Conservation (phyloP, 2,113 vertebrate genomes). For the Crotalus viridis region DNA sequence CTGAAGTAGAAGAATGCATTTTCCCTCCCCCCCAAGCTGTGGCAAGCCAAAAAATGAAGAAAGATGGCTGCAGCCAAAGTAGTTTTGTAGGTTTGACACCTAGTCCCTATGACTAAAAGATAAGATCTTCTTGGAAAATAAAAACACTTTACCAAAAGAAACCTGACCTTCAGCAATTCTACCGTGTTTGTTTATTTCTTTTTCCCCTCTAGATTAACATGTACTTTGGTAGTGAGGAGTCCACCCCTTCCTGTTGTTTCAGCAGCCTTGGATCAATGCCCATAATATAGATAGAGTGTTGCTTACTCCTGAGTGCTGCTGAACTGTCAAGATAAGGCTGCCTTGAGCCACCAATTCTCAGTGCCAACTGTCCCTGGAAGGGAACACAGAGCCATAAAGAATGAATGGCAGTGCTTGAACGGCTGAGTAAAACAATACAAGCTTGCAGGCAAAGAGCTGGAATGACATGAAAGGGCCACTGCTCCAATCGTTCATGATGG, state of each 20-base stretch:
- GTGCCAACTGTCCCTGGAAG: neutral
- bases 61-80: too few relatives aligned
- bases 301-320: slow-evolving; percentile 8
- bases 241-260: neutral
- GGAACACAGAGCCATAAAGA: neutral
- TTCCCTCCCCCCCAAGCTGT: too few relatives aligned
- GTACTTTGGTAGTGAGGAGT: slow-evolving; percentile 27
- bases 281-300: slow-evolving; percentile 5
- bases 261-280: slow-evolving; percentile 15
- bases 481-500: neutral
- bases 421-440: slow-evolving; percentile 10
- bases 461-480: slow-evolving; percentile 2
- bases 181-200: slow-evolving; percentile 5
- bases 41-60: too few relatives aligned
- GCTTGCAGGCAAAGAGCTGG: neutral
- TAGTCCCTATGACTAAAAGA: neutral
- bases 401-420: neutral
- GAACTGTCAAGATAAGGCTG: slow-evolving; percentile 43
- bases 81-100: too few relatives aligned
- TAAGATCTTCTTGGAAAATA: neutral
- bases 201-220: neutral
- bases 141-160: neutral
- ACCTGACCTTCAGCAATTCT: neutral
- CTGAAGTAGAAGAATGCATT: too few relatives aligned
- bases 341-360: slow-evolving; percentile 1